Conservation (phyloP, 2,797 vertebrate genomes). For the Heterohyrax brucei region DNA sequence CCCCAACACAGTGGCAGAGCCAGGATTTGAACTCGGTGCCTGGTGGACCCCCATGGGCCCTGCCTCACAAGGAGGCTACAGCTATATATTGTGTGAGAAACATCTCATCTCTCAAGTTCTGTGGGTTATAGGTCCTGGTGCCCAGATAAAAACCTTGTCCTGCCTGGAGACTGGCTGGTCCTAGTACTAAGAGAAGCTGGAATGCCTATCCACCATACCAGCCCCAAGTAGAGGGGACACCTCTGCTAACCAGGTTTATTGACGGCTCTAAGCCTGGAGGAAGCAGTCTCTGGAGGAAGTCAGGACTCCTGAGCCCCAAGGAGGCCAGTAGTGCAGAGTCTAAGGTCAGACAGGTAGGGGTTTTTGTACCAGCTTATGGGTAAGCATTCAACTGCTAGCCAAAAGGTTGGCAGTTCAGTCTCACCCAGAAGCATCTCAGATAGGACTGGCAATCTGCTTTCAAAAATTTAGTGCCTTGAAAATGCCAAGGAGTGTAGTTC, state of each 20-base stretch:
- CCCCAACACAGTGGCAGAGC: not conserved
- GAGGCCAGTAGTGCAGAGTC: not conserved
- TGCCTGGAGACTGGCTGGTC: not conserved
- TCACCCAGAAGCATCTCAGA: not conserved
- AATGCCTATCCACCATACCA: not conserved
- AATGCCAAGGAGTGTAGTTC: not conserved
- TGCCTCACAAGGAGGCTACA: not conserved
- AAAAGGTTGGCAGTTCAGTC: too few relatives aligned
- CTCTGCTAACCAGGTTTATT: not conserved
- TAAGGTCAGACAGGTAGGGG: not conserved
- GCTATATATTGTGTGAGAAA: not conserved
- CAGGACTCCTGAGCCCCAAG: not conserved
- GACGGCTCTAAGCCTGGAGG: not conserved
- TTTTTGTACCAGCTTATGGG: not conserved
- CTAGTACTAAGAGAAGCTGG: not conserved
- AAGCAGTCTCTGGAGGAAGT: not conserved
- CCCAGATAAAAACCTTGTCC: conserved; percentile 18
- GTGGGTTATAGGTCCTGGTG: not conserved
- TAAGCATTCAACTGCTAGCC: not conserved
- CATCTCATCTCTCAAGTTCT: not conserved
- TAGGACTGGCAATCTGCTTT: not conserved
- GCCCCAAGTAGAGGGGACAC: not conserved
- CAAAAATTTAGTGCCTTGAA: not conserved
- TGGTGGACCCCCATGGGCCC: not conserved
- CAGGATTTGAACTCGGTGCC: conserved; percentile 20